Percentiles rank a stretch among this genome's conserved stretches.
Conservation (phyloP, 2,888 invertebrate genomes). For the Oscheius myriophilus region DNA sequence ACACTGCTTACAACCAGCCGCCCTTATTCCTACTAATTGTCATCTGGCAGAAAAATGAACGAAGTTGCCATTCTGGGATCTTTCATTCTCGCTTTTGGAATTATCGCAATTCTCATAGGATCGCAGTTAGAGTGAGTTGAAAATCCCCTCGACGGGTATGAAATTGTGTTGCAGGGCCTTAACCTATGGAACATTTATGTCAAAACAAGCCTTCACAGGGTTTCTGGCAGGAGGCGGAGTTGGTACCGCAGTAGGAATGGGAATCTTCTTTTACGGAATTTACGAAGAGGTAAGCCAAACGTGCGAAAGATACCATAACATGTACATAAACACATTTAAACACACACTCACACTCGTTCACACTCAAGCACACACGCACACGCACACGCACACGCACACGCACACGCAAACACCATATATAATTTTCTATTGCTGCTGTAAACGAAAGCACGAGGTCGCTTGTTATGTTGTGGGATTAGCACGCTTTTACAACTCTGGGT, state of each 20-base stretch:
- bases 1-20: not conserved
- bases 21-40: not conserved
- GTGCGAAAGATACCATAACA: not conserved
- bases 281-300: constrained; percentile 14
- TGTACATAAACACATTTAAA: too few species aligned
- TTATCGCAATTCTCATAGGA: constrained; percentile 13
- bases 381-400: too few species aligned
- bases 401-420: too few species aligned
- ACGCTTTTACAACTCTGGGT: too few species aligned
- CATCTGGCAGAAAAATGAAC: constrained; percentile 2
- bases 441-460: too few species aligned
- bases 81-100: constrained; percentile 15
- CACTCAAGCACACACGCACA: too few species aligned
- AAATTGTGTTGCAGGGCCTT: constrained; percentile 1
- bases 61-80: constrained; percentile 22
- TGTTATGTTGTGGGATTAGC: too few species aligned
- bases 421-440: not conserved
- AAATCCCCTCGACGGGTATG: not conserved
- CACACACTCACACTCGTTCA: too few species aligned
- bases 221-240: constrained; percentile 16
- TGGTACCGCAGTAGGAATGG: constrained; percentile 6
- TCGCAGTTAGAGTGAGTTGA: constrained; percentile 14
- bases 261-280: constrained; percentile 9
- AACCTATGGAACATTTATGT: constrained; percentile 5
- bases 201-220: not conserved